Conservation (phyloP, 2,888 invertebrate species). For the Mongoloraphidia duomilia region DNA sequence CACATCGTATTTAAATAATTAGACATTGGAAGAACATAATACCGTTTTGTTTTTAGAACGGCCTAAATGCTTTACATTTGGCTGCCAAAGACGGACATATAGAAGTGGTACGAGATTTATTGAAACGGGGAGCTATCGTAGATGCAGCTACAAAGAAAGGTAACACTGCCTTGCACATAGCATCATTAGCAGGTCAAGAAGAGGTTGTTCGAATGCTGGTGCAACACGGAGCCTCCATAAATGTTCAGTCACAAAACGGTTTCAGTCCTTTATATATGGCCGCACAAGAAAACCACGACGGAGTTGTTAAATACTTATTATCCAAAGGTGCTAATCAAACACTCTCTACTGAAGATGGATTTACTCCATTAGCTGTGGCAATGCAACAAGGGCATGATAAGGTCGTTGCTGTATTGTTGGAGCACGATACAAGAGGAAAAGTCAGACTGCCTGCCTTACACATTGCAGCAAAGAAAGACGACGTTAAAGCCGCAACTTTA, state of each 20-base stretch:
- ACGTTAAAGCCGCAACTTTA: constrained; percentile 87
- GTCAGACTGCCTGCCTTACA: constrained; percentile 91
- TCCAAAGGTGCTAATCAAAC: constrained; percentile 91
- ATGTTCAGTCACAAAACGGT: constrained; percentile 92
- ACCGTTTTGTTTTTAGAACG: constrained; percentile 54
- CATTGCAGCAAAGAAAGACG: constrained; percentile 98
- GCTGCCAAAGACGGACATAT: constrained; percentile 97
- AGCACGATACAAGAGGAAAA: constrained; percentile 93
- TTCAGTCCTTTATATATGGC: constrained; percentile 99
- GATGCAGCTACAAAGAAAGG: constrained; percentile 98
- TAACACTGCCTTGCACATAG: constrained; percentile 91
- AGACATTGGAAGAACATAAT: not conserved
- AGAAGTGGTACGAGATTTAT: constrained; percentile 79
- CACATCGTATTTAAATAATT: too few relatives aligned
- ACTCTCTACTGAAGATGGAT: constrained; percentile 96
- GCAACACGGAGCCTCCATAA: constrained; percentile 83
- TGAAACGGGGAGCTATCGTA: constrained; percentile 80
- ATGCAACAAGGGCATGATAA: constrained; percentile 97
- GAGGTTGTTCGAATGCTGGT: constrained; percentile 85
- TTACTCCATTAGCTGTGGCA: constrained; percentile 96
- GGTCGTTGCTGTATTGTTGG: constrained; percentile 88
- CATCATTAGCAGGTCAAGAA: constrained; percentile 92
- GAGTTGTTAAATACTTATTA: constrained; percentile 80
- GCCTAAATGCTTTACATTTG: constrained; percentile 90
- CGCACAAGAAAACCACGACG: constrained; percentile 92